Evolutionary conservation across 2,113 vertebrate species (phyloP).

Genomic region (Triplophysa dalaica): DNA sequence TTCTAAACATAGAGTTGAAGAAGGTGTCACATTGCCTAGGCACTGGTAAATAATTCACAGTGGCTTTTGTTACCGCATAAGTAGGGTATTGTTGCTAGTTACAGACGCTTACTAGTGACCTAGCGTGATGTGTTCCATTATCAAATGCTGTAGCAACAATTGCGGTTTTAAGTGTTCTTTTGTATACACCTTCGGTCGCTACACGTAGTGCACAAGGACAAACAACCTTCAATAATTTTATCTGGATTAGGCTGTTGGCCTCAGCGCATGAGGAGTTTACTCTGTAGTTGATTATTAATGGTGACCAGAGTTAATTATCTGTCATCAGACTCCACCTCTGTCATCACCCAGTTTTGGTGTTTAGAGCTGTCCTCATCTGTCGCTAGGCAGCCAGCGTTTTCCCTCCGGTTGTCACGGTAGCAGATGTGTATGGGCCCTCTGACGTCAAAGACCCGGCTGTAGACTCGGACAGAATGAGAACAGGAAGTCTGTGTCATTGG

Average conservation of each 20-base stretch:
- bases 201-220: not conserved
- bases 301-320: slow-evolving; percentile 24
- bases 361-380: slow-evolving; percentile 44
- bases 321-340: slow-evolving; percentile 35
- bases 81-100: slow-evolving; percentile 22
- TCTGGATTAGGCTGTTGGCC: not conserved
- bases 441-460: slow-evolving; percentile 39
- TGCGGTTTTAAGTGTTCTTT: slow-evolving; percentile 4
- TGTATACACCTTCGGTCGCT: not conserved
- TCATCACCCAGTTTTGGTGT: slow-evolving; percentile 50
- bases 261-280: not conserved
- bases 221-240: not conserved
- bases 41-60: slow-evolving; percentile 21
- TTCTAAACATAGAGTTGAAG: slow-evolving; percentile 3
- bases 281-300: slow-evolving; percentile 36
- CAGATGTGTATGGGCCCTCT: slow-evolving; percentile 64
- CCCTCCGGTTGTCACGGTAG: slow-evolving; percentile 63
- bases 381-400: slow-evolving; percentile 63
- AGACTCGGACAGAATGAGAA: not conserved
- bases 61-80: slow-evolving; percentile 13
- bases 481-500: slow-evolving; percentile 15
- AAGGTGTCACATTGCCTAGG: not conserved
- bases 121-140: not conserved
- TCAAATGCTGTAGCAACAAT: slow-evolving; percentile 8
- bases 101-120: slow-evolving; percentile 8